Evolutionary conservation across 2,888 invertebrate genomes (phyloP), one percentile per base, ranked within the genome.

Genomic region (Sphecodes monilicornis): DNA sequence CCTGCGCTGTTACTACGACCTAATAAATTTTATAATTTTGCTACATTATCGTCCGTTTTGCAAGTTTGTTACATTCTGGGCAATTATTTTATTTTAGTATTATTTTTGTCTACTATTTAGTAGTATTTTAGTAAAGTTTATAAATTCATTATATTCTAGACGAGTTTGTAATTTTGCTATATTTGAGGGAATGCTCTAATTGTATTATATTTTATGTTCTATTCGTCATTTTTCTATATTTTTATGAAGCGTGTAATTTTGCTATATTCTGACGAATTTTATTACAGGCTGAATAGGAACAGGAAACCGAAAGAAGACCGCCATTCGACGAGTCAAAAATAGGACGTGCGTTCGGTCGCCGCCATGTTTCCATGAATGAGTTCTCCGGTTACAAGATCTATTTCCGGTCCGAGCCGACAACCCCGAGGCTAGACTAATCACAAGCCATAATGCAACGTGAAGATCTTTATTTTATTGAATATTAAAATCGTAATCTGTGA

Each of bases 331-430:
- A 87, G 90, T 89, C 91, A 88, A 92, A 93, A 93, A 93, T 93
- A 93, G 92, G 79, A 86, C 72, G 83, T 72, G 80, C 86, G 89
- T 80, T 84, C 85, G 84, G 87, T 86, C 77, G 85, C 83, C 87
- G 90, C 90, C 91, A 91, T 92, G 91, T 92, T 93, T 93, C 93
- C 93, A 93, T 92, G 93, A 93, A 93, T 92, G 93, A 92, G 93
- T 93, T 94, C 93, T 94, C 93, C 93, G 93, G 92, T 93, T 93
- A 93, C 93, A 91, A 86, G 78, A 82, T 92, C 91, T 93, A 93
- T 93, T 93, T 93, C 90, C 90, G 93, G 81, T 84, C 75, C 46
- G 82, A 72, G 80, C 82, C 71, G 81, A 73, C 84, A 80, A 82
- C 83, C 84, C 84, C 73, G 57, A 78, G 82, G 70, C 36, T 73